Base-by-base conservation (phyloP, 1,140 invertebrate species). In the Popillia japonica region DNA sequence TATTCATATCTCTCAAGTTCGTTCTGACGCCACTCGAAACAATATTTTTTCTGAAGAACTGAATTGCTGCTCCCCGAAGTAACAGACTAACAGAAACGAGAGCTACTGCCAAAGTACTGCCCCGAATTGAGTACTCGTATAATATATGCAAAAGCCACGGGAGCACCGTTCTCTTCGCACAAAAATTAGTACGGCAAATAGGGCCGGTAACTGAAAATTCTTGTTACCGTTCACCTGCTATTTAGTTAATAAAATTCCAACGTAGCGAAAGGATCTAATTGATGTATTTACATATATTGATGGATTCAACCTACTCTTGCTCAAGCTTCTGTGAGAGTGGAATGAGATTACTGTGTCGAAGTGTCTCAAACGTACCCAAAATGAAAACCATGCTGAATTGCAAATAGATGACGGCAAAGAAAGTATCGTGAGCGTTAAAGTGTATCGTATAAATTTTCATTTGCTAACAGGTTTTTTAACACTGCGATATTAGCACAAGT, bases 141-240 rank as follows among this genome's bases (percentile, higher is more conserved):
- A 48, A 48, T 48, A 48, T 14, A 48, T 48, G 44, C 44, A 7
- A 48, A 48, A 17, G 44, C 10, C 44, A 17, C 3, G 44, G 2
- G 6, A 48, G 44, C 44, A 17, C 44, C 44, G 6, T 17, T 48
- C 44, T 14, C 44, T 48, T 48, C 44, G 44, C 44, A 10, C 44
- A 48, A 48, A 48, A 48, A 48, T 48, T 48, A 48, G 44, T 48
- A 48, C 44, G 2, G n/a, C 44, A 48, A 48, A 48, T 48, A 48
- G 10, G 44, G n/a, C 1, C 44, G 44, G 44, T 48, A 48, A 48
- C 44, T 48, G 44, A 48, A 48, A 48, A 48, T 48, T 48, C 44
- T 10, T 48, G 10, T 48, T 17, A 48, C 44, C 44, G 4, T 34
- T 48, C 44, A 10, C 10, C 44, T 48, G 10, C n/a, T 48, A 48